Conservation (phyloP, 2,797 vertebrate species). For the Mormyrops boulengeri region DNA sequence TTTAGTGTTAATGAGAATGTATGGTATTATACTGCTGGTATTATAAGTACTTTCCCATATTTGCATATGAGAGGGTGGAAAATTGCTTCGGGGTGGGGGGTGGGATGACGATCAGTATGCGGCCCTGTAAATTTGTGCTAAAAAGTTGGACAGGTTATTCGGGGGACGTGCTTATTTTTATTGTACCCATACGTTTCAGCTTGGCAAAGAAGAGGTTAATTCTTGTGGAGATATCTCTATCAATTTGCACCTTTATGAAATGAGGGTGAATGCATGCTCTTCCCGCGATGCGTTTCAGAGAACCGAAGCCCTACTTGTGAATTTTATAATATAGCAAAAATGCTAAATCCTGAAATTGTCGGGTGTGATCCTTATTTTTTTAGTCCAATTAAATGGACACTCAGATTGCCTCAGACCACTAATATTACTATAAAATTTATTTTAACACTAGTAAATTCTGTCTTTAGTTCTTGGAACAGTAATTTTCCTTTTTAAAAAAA, state of each 20-base stretch:
- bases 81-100: neutral
- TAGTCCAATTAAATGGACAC: neutral
- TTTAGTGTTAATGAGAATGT: neutral
- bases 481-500: neutral
- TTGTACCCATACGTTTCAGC: slow-evolving; percentile 58
- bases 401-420: slow-evolving; percentile 26
- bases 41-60: neutral
- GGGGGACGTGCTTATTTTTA: slow-evolving; percentile 58
- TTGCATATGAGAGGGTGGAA: neutral
- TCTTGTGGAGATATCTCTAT: slow-evolving; percentile 54
- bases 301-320: slow-evolving; percentile 77
- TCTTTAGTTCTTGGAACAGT: neutral
- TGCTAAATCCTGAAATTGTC: slow-evolving; percentile 48
- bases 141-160: slow-evolving; percentile 20
- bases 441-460: slow-evolving; percentile 4
- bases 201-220: slow-evolving; percentile 51
- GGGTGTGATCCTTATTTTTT: slow-evolving; percentile 13
- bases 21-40: neutral
- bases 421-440: neutral
- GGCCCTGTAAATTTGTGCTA: slow-evolving; percentile 48
- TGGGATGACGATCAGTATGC: slow-evolving; percentile 18
- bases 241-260: slow-evolving; percentile 65
- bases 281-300: slow-evolving; percentile 81
- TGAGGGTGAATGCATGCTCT: slow-evolving; percentile 75
- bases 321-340: slow-evolving; percentile 70